Percentiles rank a stretch among this genome's conserved stretches.
These are phyloP conservation scores for Pristionchus pacificus DNA, from an alignment of 1,140 invertebrate species.

Conservation along the genomic window DNA sequence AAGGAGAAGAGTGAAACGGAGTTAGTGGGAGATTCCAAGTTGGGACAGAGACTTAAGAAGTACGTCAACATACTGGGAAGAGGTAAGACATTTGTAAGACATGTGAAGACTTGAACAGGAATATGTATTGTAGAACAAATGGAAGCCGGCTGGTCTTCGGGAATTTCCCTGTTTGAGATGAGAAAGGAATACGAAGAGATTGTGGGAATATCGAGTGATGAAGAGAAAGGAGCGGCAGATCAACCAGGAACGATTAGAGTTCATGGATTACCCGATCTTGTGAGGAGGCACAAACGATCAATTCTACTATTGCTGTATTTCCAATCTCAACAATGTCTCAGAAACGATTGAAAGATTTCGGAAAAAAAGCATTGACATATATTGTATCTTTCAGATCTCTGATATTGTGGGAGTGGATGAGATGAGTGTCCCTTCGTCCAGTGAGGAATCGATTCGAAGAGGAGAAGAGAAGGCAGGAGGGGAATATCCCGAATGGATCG, in stretches of 20 bases:
- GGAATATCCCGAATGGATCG: constrained; percentile 7
- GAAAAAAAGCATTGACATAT: too few species aligned
- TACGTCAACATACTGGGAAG: not conserved
- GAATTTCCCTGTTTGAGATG: constrained; percentile 12
- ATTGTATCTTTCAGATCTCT: too few species aligned
- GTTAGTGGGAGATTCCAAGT: constrained; percentile 6
- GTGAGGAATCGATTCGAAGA: too few species aligned
- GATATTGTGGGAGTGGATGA: too few species aligned
- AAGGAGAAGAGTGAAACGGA: constrained; percentile 21
- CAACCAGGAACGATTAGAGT: too few species aligned
- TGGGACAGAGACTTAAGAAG: constrained; percentile 6
- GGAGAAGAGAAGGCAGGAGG: not conserved
- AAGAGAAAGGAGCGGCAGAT: not conserved
- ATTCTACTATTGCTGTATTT: too few species aligned
- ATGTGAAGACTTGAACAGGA: not conserved
- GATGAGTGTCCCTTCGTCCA: too few species aligned
- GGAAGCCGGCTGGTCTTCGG: not conserved
- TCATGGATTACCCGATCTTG: too few species aligned
- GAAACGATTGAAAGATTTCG: too few species aligned
- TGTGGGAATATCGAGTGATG: too few species aligned
- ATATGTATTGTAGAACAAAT: not conserved
- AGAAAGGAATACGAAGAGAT: constrained; percentile 8
- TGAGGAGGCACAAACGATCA: too few species aligned
- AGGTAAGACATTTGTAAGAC: not conserved
- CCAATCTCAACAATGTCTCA: too few species aligned